Evolutionary conservation across 2,888 invertebrate genomes (phyloP), one percentile per base, ranked within the genome.

Genomic region (Protonemura montana): DNA sequence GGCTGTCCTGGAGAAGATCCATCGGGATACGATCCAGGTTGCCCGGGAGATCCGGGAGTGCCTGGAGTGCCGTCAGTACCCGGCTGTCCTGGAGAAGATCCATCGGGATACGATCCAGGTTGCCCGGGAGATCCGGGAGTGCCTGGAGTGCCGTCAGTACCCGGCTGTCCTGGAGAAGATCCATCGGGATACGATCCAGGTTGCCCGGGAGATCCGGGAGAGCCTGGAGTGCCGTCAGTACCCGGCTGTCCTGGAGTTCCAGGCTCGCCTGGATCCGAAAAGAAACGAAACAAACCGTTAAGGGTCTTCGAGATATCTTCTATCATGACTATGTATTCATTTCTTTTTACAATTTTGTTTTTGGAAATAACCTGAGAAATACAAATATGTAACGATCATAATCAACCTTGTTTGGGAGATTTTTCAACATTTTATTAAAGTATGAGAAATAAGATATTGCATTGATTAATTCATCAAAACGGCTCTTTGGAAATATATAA

Each of bases 161-260:
- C 88, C 28, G 88, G 88, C 27, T 85, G 76, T 28, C 88, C 86
- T 84, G 76, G 30, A 42, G 35, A 35, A 13, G 76, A 41, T 85
- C 77, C 86, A 28, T 86, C 80, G n/a, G 59, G 27, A 82, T 30
- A 29, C 90, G 91, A 90, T 2, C 88, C 84, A 82, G 86, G 86
- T 88, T 85, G 85, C 88, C 85, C 76, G 89, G 89, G 89, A 88
- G 89, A 86, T 21, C 88, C 88, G 30, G 89, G 88, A 88, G 88
- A n/a, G 85, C 89, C 82, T 10, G 88, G 87, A 0, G 28, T 13
- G 13, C 85, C 87, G 80, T 86, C 84, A 28, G 29, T 89, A n/a
- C 90, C 90, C 28, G 89, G 89, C 85, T 86, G 42, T 82, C 88
- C 88, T 85, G 88, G 87, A 78, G 82, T 76, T 13, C 87, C 87